phyloP scores from a whole-genome alignment of 2,113 vertebrate genomes.

The Oxygymnocypris stewartii region DNA sequence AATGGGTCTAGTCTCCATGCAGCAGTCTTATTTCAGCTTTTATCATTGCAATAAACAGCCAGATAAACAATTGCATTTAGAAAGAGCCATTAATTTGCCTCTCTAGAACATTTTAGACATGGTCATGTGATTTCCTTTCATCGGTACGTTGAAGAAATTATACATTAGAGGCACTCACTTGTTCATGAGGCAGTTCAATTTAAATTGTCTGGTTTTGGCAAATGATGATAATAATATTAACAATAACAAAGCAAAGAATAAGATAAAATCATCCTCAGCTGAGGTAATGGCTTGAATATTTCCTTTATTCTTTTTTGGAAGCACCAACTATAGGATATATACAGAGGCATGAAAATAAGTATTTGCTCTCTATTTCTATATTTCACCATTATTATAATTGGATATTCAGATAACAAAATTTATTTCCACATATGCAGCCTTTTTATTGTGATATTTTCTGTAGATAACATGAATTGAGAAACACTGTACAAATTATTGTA shows the following conservation, averaged over 20 bases:
- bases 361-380: background rate
- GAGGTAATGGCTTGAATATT: slow-evolving; percentile 18
- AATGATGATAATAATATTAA: slow-evolving; percentile 59
- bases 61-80: slow-evolving; percentile 56
- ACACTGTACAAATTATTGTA: background rate
- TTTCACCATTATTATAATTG: background rate
- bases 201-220: slow-evolving; percentile 69
- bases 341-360: background rate
- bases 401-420: slow-evolving; percentile 1
- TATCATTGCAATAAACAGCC: slow-evolving; percentile 46
- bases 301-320: background rate
- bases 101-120: slow-evolving; percentile 22
- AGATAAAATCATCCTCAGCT: slow-evolving; percentile 15
- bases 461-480: background rate
- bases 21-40: slow-evolving; percentile 39
- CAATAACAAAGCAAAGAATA: slow-evolving; percentile 40
- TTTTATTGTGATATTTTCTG: background rate
- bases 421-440: background rate
- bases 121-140: slow-evolving; percentile 37
- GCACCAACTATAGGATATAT: slow-evolving; percentile 11
- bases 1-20: slow-evolving; percentile 40
- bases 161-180: slow-evolving; percentile 70
- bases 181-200: slow-evolving; percentile 72
- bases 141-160: slow-evolving; percentile 60
- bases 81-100: slow-evolving; percentile 53